Conservation (phyloP, 2,797 vertebrate species). For the Hylomyscus alleni region DNA sequence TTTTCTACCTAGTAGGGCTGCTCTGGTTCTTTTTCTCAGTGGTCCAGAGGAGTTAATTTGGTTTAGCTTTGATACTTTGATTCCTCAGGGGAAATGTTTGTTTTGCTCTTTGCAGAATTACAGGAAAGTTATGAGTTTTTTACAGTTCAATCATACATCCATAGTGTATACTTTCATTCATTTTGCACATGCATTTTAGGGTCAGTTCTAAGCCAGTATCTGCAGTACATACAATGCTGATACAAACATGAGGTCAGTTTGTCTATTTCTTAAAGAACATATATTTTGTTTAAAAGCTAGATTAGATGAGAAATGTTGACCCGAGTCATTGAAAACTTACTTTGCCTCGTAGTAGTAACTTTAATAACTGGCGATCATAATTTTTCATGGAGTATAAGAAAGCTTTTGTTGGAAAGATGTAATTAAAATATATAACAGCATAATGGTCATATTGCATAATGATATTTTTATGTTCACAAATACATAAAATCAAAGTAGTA, state of each 20-base stretch:
- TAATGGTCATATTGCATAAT: neutral
- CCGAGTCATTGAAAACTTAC: neutral
- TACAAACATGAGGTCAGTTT: neutral
- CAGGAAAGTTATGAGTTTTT: constrained; percentile 36
- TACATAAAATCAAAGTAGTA: neutral
- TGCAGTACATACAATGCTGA: neutral
- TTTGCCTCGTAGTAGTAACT: neutral
- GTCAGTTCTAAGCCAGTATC: neutral
- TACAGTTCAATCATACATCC: neutral
- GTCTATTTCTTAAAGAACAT: neutral
- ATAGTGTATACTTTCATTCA: constrained; percentile 39
- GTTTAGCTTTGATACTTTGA: constrained; percentile 3
- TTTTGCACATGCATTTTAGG: neutral
- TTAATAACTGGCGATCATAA: neutral
- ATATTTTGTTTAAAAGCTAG: neutral
- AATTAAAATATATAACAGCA: neutral
- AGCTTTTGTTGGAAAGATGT: neutral
- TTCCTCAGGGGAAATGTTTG: neutral
- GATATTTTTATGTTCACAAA: neutral
- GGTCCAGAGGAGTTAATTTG: neutral
- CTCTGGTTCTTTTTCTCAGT: constrained; percentile 21
- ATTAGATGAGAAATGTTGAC: neutral
- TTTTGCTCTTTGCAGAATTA: constrained; percentile 9
- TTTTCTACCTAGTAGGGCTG: neutral
- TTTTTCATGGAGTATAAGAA: neutral